Base-by-base conservation (phyloP, 2,113 vertebrate genomes). In the Scalopus aquaticus region DNA sequence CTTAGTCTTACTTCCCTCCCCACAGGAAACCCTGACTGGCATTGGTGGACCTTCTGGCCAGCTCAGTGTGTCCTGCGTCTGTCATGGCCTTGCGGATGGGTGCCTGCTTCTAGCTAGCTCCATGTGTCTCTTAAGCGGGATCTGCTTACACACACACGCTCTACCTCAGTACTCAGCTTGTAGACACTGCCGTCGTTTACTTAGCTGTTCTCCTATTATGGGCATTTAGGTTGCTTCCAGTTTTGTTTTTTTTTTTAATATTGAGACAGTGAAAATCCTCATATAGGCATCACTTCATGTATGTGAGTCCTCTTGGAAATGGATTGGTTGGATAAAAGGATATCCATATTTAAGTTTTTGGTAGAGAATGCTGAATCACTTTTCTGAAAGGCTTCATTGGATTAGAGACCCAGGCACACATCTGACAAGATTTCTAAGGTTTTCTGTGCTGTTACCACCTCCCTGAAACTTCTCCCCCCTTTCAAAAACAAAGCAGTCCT, bases 201-300 rank as follows among this genome's bases (percentile, higher is more conserved):
- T 44, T 5, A 44, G 44, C n/a, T 44, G 44, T 44, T n/a, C 44
- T 44, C 44, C 44, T 44, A 44, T 44, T 44, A 44, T 44, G 44
- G 5, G 44, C 44, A 44, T 44, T 44, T 44, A 44, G 44, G 44
- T 44, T 44, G 44, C 44, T 49, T 49, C 46, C 46, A 49, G 46
- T 37, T 54, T 67, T 95, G 69, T 54, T 54, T 37, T 60, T 67
- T 95, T 74, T 54, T 54, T 37, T 60, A 93, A 88, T 65, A 80
- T 44, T 58, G 28, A 30, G 28, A 12, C 80, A 46, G 1, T 84
- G 65, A 89, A 60, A 80, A 37, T 46, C 30, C 62, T 39, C 24
- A 15, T 22, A n/a, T 49, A 81, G 79, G 44, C 67, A 4, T 73
- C 67, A 4, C 67, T 76, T 84, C 90, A 11, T 37, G 15, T 62